Base-by-base conservation (phyloP, 2,888 invertebrate genomes). In the Epiblema foenella region DNA sequence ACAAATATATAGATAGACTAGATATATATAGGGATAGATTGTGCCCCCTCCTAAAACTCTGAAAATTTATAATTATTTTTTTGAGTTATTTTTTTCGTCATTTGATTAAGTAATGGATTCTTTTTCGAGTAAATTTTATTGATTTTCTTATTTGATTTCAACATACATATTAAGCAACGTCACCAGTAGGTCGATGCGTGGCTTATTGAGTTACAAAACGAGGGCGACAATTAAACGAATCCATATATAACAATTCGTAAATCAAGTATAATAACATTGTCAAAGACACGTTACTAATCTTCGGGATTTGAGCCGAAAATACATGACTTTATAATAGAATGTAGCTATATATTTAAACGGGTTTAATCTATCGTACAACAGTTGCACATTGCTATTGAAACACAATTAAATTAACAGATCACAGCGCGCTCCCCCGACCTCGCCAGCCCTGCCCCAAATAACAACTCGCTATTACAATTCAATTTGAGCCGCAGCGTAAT, bases 391-490 rank as follows among this genome's bases (percentile, higher is more conserved):
- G 15, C 37, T 18, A 63, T 37, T 20, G 63, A 37, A 58, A 59
- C 37, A 56, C 39, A 64, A 42, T 68, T 62, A 20, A 68, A 68
- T 54, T 9, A 60, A 29, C 24, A 11, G 17, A 42, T 39, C 56
- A n/a, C 51, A 33, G 8, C 58, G n/a, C 49, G 42, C 54, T 73
- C 68, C 71, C 68, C 75, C 75, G 73, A 8, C 58, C 54, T 66
- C 29, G 70, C n/a, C 85, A 88, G 76, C 89, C 89, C 90, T 89
- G 68, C 79, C 77, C 78, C 83, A 92, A 92, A 92, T 90, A 91
- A 88, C 88, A 88, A 85, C 79, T 86, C 88, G 85, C 86, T 89
- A 92, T 92, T 91, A 92, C 92, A 92, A 92, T 91, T 91, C 92
- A 91, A 93, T 93, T 91, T 91, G 87, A 87, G 82, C 83, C 80